phyloP scores from a whole-genome alignment of 2,797 vertebrate species.

The Coregonus suidteri region DNA sequence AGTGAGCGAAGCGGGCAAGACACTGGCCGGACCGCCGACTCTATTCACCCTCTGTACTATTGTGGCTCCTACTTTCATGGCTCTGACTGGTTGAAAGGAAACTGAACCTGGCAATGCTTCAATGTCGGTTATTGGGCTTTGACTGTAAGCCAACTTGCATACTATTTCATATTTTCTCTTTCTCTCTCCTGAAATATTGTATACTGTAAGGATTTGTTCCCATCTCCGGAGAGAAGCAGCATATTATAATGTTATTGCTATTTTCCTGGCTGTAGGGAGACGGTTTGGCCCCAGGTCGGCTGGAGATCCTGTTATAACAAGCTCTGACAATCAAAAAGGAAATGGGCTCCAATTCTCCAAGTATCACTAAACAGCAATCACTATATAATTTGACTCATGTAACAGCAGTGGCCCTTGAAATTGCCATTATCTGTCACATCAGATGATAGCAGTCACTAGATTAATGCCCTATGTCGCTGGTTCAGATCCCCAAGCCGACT shows the following conservation, averaged over 20 bases:
- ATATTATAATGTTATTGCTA: constrained; percentile 21
- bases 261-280: constrained; percentile 29
- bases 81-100: constrained; percentile 25
- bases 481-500: too few species aligned
- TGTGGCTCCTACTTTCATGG: constrained; percentile 27
- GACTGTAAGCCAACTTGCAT: constrained; percentile 27
- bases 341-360: constrained; percentile 4
- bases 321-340: constrained; percentile 13
- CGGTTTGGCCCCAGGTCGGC: constrained; percentile 39
- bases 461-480: background rate
- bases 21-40: constrained; percentile 13
- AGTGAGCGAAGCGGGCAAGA: constrained; percentile 35
- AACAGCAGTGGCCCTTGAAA: background rate
- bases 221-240: constrained; percentile 10
- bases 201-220: constrained; percentile 16
- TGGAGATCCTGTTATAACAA: constrained; percentile 33
- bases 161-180: constrained; percentile 15
- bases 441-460: background rate
- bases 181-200: constrained; percentile 17
- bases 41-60: constrained; percentile 11
- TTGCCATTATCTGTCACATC: background rate
- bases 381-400: constrained; percentile 9
- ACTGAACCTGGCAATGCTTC: constrained; percentile 17
- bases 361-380: constrained; percentile 8
- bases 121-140: constrained; percentile 20